Percentiles rank a stretch among this genome's conserved stretches.
Conservation (phyloP, 2,888 invertebrate genomes). For the Trachelus stipa region DNA sequence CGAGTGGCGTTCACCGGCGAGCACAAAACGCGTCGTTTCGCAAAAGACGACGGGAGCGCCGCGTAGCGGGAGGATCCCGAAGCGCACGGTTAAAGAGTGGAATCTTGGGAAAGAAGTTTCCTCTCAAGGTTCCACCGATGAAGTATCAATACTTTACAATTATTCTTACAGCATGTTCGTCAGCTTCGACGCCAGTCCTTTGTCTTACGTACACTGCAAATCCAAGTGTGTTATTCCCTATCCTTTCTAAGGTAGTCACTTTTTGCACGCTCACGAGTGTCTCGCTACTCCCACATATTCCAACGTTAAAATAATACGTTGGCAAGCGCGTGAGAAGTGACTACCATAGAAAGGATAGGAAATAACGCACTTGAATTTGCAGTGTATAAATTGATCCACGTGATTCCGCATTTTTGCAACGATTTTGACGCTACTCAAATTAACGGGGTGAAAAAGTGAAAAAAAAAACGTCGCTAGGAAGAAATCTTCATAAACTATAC, state of each 20-base stretch:
- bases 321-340: no score
- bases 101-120: neutral
- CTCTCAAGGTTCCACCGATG: neutral
- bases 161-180: neutral
- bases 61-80: slow-evolving; percentile 37
- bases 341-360: no score
- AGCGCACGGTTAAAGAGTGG: slow-evolving; percentile 13
- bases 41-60: slow-evolving; percentile 36
- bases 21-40: slow-evolving; percentile 28
- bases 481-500: neutral
- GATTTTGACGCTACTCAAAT: neutral
- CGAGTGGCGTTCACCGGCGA: slow-evolving; percentile 18
- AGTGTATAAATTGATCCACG: neutral
- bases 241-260: no score
- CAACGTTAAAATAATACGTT: no score
- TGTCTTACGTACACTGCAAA: neutral
- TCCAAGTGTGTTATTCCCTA: no score
- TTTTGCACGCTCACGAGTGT: no score
- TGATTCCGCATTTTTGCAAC: neutral
- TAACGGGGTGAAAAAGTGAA: neutral
- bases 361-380: no score
- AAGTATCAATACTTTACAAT: neutral
- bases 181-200: neutral
- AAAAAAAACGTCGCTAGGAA: no score
- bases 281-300: no score